Conservation (phyloP, 2,888 invertebrate species). For the Chrysomela aeneicollis region DNA sequence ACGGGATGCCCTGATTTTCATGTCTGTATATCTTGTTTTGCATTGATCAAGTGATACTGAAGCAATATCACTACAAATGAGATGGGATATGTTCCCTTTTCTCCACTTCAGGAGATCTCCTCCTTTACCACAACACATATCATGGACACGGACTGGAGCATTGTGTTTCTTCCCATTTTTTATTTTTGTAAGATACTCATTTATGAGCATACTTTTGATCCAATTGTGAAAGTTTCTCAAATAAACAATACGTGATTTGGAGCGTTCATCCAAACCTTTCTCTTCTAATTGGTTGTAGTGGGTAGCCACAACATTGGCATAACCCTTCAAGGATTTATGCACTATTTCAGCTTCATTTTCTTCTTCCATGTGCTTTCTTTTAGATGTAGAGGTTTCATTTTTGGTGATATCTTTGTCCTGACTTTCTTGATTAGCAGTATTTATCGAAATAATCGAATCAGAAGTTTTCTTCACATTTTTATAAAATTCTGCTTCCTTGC, state of each 20-base stretch:
- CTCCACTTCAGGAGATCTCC: slow-evolving; percentile 98
- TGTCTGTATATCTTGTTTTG: slow-evolving; percentile 80
- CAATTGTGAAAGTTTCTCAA: slow-evolving; percentile 99
- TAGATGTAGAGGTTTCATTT: slow-evolving; percentile 21
- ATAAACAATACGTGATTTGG: slow-evolving; percentile 89
- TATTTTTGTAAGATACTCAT: slow-evolving; percentile 76
- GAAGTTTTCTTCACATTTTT: slow-evolving; percentile 25
- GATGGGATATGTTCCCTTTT: slow-evolving; percentile 79
- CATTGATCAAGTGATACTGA: slow-evolving; percentile 92
- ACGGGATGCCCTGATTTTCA: slow-evolving; percentile 58
- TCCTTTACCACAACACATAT: slow-evolving; percentile 98
- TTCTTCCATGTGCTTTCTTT: slow-evolving; percentile 23
- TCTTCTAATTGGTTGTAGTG: slow-evolving; percentile 94
- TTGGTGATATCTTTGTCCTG: background rate
- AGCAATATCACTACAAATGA: slow-evolving; percentile 94
- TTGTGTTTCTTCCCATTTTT: slow-evolving; percentile 70
- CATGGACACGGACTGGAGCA: slow-evolving; percentile 78
- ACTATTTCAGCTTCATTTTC: slow-evolving; percentile 34
- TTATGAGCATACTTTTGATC: slow-evolving; percentile 96
- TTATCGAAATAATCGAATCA: slow-evolving; percentile 22
- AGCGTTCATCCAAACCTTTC: slow-evolving; percentile 79
- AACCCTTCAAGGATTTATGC: slow-evolving; percentile 52
- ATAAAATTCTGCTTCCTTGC: slow-evolving; percentile 34
- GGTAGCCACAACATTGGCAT: slow-evolving; percentile 77
- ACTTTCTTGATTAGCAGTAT: slow-evolving; percentile 2